Base-by-base conservation (phyloP, 2,113 vertebrate genomes). In the Columba livia region DNA sequence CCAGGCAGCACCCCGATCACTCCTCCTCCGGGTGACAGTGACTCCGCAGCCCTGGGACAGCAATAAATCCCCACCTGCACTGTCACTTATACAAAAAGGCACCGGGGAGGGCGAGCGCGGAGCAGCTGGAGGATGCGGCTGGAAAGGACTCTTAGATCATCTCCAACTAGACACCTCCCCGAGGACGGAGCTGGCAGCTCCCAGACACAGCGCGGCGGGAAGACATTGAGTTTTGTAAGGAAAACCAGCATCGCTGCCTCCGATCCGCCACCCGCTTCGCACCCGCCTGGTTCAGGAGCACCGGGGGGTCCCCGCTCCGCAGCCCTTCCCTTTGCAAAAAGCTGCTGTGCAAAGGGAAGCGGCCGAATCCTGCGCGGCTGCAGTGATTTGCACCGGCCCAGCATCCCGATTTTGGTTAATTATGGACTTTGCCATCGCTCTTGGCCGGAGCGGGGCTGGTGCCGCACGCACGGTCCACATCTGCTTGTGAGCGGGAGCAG, bases 391-490 rank as follows among this genome's bases (percentile, higher is more conserved):
- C 18, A 21, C 34, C 40, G 6, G 31, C 9, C 4, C 10, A 62
- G 48, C 64, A 5, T 1, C 54, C 50, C 21, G 3, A 14, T 24
- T 62, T 53, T 4, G 62, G 54, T 1, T 1, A 7, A 9, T 70
- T 25, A 3, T 3, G 1, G 54, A 1, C 24, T 87, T 93, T 53
- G 73, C 54, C 12, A 14, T 34, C 64, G 4, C 23, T 42, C 1
- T 5, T 44, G 12, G 29, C 53, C 32, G 4, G 29, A 51, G 34
- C 42, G 7, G 65, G 32, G 38, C 18, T 3, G 5, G n/a, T 13
- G 28, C 58, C 23, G 9, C 61, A 8, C 40, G 42, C 64, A 7
- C 3, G 36, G n/a, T 28, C 83, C 7, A 0, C 3, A 1, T 5
- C 47, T 3, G 21, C 47, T 18, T 1, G 3, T 15, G 29, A 5